Conservation (phyloP, 2,113 vertebrate species). For the Triplophysa dalaica region DNA sequence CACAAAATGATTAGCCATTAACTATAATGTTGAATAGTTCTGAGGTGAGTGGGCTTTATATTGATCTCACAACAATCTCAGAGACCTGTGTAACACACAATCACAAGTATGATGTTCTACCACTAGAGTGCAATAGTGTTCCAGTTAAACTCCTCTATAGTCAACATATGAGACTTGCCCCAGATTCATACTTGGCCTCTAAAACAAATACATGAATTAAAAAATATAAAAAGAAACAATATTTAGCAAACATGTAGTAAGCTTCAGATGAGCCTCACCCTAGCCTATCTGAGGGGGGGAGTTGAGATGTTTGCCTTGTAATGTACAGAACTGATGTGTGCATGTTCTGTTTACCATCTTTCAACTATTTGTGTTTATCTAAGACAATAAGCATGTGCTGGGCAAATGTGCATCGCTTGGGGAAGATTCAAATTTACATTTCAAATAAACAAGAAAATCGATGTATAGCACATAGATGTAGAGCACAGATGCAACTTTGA, state of each 20-base stretch:
- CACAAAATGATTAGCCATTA: conserved; percentile 40
- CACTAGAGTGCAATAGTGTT: conserved; percentile 43
- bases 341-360: background rate
- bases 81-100: background rate
- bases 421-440: too few relatives aligned
- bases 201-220: background rate
- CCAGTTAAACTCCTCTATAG: background rate
- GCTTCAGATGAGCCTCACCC: background rate
- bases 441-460: background rate
- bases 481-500: background rate
- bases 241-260: background rate
- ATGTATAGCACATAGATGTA: background rate
- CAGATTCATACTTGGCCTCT: background rate
- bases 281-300: background rate
- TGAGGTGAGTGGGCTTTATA: background rate
- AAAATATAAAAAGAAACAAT: background rate
- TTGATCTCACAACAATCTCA: background rate
- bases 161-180: background rate
- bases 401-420: background rate
- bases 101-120: background rate
- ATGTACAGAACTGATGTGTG: background rate
- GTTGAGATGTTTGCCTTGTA: background rate
- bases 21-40: background rate
- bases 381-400: conserved; percentile 4
- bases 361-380: background rate